Base-by-base conservation (phyloP, 2,888 invertebrate species). In the Nomada hirtipes region DNA sequence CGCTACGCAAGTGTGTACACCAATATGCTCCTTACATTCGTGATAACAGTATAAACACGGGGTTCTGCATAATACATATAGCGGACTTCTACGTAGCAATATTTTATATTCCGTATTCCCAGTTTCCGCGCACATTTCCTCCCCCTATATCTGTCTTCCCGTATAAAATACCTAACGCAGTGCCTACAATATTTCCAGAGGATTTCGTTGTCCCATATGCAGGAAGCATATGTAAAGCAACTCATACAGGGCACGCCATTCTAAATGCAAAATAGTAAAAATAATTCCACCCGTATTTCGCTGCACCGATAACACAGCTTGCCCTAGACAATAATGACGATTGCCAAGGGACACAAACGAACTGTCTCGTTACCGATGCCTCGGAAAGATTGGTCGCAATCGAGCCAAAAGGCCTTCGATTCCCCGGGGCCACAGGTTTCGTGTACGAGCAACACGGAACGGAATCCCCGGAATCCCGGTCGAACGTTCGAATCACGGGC, bases 401-500 rank as follows among this genome's bases (percentile, higher is more conserved):
- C 18, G 13, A 60, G 20, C 7, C 7, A 20, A 29, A 29, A 29
- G 59, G 10, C 29, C 29, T 4, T 18, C 29, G 36, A 60, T n/a
- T 29, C 36, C 36, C 10, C 60, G 60, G 18, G n/a, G 26, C 26
- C 26, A 26, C 26, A 26, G 11, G 10, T 61, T 61, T 20, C 44
- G n/a, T 20, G 23, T 2, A 18, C 57, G 26, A 26, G 9, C 13
- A 4, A 15, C 4, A 36, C 18, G 15, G 50, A 47, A 63, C 29
- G 57, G 64, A 70, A 36, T 23, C 47, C 53, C 53, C 55, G 68
- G 55, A 75, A 76, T 20, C 53, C 47, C 20, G 3, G n/a, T 2
- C 44, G 65, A 55, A 47, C 57, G 23, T 52, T 79, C 59, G 80
- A 74, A 53, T 70, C 60, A 70, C 64, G 63, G 68, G 55, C 68